Conservation (phyloP, 2,797 vertebrate species). For the Schizopygopsis malacanthus region DNA sequence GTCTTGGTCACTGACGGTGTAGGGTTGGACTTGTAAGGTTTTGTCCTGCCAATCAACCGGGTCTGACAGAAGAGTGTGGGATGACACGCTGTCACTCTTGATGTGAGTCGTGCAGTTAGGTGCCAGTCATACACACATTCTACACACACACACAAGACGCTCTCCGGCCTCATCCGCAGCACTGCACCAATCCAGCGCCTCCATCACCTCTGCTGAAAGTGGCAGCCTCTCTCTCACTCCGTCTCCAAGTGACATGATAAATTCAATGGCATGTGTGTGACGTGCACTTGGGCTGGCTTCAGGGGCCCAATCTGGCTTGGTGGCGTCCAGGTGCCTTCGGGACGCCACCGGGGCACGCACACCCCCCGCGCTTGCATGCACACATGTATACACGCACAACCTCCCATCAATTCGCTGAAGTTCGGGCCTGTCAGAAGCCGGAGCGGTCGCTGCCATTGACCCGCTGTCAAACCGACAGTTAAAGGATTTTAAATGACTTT, state of each 20-base stretch:
- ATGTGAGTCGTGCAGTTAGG: conserved; percentile 81
- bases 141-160: conserved; percentile 16
- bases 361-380: conserved; percentile 47
- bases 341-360: conserved; percentile 74
- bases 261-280: conserved; percentile 85
- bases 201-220: conserved; percentile 85
- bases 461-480: conserved; percentile 78
- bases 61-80: conserved; percentile 73
- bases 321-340: conserved; percentile 79
- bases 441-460: conserved; percentile 72
- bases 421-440: conserved; percentile 65
- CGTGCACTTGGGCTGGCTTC: conserved; percentile 78
- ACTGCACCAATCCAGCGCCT: conserved; percentile 72
- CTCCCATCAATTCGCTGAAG: conserved; percentile 55
- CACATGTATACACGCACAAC: conserved; percentile 4
- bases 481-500: conserved; percentile 81
- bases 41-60: conserved; percentile 68
- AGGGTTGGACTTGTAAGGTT: conserved; percentile 60
- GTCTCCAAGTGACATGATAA: conserved; percentile 81
- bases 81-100: conserved; percentile 86
- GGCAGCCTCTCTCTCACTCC: conserved; percentile 77
- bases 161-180: conserved; percentile 64
- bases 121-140: conserved; percentile 78
- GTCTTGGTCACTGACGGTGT: conserved; percentile 19
- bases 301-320: conserved; percentile 69